Evolutionary conservation across 2,888 invertebrate species (phyloP).

Genomic region (Habroteleia sp.): DNA sequence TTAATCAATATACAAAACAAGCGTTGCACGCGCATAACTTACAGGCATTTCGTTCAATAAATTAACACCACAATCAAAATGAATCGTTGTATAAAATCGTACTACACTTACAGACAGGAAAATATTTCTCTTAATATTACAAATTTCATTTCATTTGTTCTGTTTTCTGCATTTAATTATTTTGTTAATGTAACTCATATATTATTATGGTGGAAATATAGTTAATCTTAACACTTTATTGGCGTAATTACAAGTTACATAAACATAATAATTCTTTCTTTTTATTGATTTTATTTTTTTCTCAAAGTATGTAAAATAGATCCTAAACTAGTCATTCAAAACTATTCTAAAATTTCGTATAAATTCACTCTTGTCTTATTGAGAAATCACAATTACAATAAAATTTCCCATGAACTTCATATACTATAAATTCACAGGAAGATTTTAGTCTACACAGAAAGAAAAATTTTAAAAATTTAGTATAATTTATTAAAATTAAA

Average conservation of each 20-base stretch:
- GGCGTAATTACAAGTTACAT: conserved; percentile 10
- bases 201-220: no score
- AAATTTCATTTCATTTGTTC: conserved; percentile 2
- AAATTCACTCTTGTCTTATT: conserved; percentile 35
- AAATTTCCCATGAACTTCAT: conserved; percentile 14
- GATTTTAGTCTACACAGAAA: no score
- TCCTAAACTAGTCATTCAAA: conserved; percentile 75
- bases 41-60: conserved; percentile 35
- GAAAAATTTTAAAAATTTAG: no score
- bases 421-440: no score
- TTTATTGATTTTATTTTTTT: conserved; percentile 66
- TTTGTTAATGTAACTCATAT: conserved; percentile 18
- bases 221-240: no score
- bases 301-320: conserved; percentile 78
- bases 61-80: conserved; percentile 34
- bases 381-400: conserved; percentile 13
- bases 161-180: neutral
- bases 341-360: conserved; percentile 70
- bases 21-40: conserved; percentile 28
- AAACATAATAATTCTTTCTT: conserved; percentile 19
- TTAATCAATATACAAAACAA: conserved; percentile 67
- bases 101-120: conserved; percentile 36
- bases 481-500: no score
- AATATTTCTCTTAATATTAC: conserved; percentile 26
- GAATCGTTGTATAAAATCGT: conserved; percentile 51